These are phyloP conservation scores for Cephalophus harveyi DNA, from an alignment of 2,113 vertebrate species.

Conservation along the genomic window DNA sequence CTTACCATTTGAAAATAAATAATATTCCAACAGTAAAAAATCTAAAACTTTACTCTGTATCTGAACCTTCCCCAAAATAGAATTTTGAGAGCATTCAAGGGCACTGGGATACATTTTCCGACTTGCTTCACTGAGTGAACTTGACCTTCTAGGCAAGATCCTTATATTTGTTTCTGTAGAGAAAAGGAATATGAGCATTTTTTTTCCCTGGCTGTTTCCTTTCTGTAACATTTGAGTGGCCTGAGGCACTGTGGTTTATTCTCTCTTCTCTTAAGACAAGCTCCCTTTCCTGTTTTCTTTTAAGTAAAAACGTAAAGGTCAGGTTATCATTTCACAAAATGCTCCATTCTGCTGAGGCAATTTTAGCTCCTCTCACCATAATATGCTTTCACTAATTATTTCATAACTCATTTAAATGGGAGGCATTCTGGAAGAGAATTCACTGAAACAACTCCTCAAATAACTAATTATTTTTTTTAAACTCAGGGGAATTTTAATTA, in stretches of 20 bases:
- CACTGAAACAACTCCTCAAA: slow-evolving; percentile 57
- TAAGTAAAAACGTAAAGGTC: slow-evolving; percentile 70
- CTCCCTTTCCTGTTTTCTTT: slow-evolving; percentile 56
- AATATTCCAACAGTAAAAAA: slow-evolving; percentile 13
- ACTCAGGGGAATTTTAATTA: slow-evolving; percentile 70
- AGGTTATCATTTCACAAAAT: slow-evolving; percentile 66
- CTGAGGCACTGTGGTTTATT: slow-evolving; percentile 59
- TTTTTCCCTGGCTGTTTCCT: slow-evolving; percentile 56
- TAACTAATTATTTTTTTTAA: slow-evolving; percentile 62
- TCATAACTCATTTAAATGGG: slow-evolving; percentile 74
- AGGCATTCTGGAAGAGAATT: slow-evolving; percentile 53
- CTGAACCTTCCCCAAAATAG: slow-evolving; percentile 30
- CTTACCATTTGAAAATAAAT: slow-evolving; percentile 38
- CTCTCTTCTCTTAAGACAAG: slow-evolving; percentile 50
- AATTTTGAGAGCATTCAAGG: slow-evolving; percentile 40
- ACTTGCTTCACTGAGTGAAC: slow-evolving; percentile 50
- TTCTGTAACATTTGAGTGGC: slow-evolving; percentile 61
- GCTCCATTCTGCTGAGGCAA: slow-evolving; percentile 12
- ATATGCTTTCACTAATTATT: slow-evolving; percentile 68
- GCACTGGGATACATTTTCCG: slow-evolving; percentile 56
- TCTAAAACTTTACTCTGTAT: slow-evolving; percentile 17
- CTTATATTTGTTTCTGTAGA: slow-evolving; percentile 60
- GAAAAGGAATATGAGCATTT: slow-evolving; percentile 53
- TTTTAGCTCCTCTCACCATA: slow-evolving; percentile 40
- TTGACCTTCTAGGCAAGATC: slow-evolving; percentile 60